Evolutionary conservation across 2,113 vertebrate species (phyloP), one percentile per base, ranked within the genome.

Genomic region (Cebidichthys violaceus): DNA sequence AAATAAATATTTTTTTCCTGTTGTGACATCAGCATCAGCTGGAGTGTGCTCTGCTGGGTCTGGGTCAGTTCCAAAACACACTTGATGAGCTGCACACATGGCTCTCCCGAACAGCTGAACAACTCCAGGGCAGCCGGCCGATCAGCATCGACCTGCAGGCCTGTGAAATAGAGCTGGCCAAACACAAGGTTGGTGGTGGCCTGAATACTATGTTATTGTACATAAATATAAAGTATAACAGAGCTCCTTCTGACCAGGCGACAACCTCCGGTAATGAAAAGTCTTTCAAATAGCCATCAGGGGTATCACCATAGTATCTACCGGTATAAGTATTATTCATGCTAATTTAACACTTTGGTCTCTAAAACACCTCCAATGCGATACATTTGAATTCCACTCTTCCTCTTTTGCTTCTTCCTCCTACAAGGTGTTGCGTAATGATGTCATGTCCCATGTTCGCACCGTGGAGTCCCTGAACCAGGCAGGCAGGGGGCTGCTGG

Each of bases 131-230:
- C 65, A 82, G 91, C 0, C 86, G 87, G 9, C 89, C 88, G 39
- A 90, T 95, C 87, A 93, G 93, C 81, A 96, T 95, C 0, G 97
- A 98, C 90, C 94, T 97, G 82, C 96, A 96, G 92, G 91, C 93
- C 86, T 97, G 97, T 45, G 97, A 97, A 92, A 97, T 98, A 43
- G 96, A 97, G 89, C 93, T 98, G 92, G 97, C 97, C 79, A 98
- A 97, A 89, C 97, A 97, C 92, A 97, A 96, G 96, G 97, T 97
- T 68, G 72, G 90, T 83, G 54, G 52, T 73, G 35, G 15, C n/a
- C 9, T 68, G 2, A 75, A 70, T 68, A 54, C 24, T 43, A 27
- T 31, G 10, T 14, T 52, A 27, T 31, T 31, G 31, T 9, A 61
- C 18, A n/a, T n/a, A n/a, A n/a, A n/a, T n/a, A n/a, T n/a, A 8